Conservation (phyloP, 2,888 invertebrate species). For the Protonemura montana region DNA sequence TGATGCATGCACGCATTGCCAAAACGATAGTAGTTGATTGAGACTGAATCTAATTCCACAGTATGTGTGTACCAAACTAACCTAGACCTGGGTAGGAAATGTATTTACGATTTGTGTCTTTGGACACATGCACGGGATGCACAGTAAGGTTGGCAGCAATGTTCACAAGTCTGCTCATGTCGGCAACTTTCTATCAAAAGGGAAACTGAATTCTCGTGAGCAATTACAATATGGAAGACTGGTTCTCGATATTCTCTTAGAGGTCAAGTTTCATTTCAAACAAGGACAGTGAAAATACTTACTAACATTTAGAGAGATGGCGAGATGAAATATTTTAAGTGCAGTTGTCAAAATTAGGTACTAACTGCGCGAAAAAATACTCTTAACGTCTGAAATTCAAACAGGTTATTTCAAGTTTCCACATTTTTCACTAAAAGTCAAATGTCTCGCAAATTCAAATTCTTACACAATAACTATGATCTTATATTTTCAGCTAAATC, state of each 20-base stretch:
- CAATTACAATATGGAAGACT: slow-evolving; percentile 32
- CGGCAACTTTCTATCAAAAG: slow-evolving; percentile 39
- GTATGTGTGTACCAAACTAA: too few species aligned
- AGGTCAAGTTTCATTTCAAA: slow-evolving; percentile 40
- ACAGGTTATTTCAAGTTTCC: background rate
- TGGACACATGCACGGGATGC: too few species aligned
- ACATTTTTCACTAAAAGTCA: background rate
- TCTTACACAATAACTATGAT: background rate
- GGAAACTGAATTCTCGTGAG: slow-evolving; percentile 37
- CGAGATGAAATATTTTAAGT: background rate
- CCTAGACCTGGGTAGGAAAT: too few species aligned
- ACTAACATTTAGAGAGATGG: background rate
- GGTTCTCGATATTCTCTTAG: slow-evolving; percentile 24
- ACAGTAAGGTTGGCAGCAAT: background rate
- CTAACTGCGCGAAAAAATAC: background rate
- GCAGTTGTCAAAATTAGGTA: background rate
- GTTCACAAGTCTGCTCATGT: slow-evolving; percentile 21
- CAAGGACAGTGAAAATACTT: slow-evolving; percentile 37
- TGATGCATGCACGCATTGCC: too few species aligned
- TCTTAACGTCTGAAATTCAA: too few species aligned
- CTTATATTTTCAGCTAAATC: background rate
- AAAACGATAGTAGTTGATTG: too few species aligned
- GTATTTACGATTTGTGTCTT: too few species aligned
- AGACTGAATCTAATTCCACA: too few species aligned
- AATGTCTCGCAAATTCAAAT: slow-evolving; percentile 13